Evolutionary conservation across 1,140 invertebrate species (phyloP), one percentile per base, ranked within the genome.

Genomic region (Micrasema minimum): DNA sequence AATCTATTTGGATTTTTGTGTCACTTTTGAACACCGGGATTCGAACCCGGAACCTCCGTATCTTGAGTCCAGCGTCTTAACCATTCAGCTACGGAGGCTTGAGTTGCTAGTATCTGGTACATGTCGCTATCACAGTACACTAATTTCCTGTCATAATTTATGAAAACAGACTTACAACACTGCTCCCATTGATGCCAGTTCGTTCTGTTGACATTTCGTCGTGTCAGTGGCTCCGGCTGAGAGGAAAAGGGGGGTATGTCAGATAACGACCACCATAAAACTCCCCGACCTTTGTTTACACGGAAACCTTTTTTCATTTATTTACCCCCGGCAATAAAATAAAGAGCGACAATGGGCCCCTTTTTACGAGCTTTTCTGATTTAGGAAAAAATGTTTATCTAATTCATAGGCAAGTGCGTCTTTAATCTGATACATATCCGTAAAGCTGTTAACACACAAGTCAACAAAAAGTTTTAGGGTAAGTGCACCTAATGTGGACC

Each of bases 211-310:
- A 59, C 55, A 59, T 59, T 35, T 20, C 1, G 41, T 59, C 41
- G 37, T 41, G 55, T 22, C 55, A 59, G 37, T 59, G 35, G 55
- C 55, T 26, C 22, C 26, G 46, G 35, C 22, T 20, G 46, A n/a
- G 65, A 12, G 50, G 48, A 51, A 0, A n/a, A 3, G 48, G 37
- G 50, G n/a, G 65, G 2, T 1, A 16, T 9, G 62, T 26, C 23
- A 14, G 65, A 67, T 55, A 55, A 55, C 65, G 65, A 45, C 65
- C 65, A n/a, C 65, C 16, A 67, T 67, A 55, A 67, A 67, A 55
- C 65, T 67, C 31, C 48, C 51, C 48, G 51, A 38, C 31, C 65
- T 50, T 37, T 67, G 65, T 67, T 67, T 53, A 67, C 65, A 67
- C 35, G 65, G 65, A 67, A 55, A 53, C 65, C 50, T 67, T 41